Evolutionary conservation across 2,113 vertebrate species (phyloP).

Genomic region (Lepus timidus): DNA sequence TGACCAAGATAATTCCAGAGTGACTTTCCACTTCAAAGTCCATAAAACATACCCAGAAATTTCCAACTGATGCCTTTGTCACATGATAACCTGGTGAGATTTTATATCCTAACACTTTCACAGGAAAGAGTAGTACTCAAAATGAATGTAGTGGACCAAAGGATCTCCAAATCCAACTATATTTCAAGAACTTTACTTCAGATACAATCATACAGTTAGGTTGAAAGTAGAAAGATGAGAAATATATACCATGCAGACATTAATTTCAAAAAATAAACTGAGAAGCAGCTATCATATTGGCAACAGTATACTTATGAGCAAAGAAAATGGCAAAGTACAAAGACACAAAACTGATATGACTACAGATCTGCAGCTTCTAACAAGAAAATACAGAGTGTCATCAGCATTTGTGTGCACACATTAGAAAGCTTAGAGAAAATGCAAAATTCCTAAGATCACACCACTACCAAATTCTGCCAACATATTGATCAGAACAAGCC

Average conservation of each 20-base stretch:
- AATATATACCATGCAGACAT: not conserved
- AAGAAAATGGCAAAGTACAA: not conserved
- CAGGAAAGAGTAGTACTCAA: not conserved
- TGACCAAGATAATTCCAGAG: not conserved
- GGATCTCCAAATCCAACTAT: not conserved
- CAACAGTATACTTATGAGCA: not conserved
- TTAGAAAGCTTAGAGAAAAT: not conserved
- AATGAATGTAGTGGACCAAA: not conserved
- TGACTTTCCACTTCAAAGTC: not conserved
- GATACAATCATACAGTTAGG: not conserved
- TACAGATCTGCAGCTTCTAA: not conserved
- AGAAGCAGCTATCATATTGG: not conserved
- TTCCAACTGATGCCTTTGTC: not conserved
- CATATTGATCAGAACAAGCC: not conserved
- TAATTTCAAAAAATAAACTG: not conserved
- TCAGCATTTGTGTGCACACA: not conserved
- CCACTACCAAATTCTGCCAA: not conserved
- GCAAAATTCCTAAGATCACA: not conserved
- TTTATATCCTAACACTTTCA: not conserved
- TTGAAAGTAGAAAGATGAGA: too few species aligned
- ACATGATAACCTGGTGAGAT: not conserved
- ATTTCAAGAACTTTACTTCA: not conserved
- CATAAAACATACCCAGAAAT: not conserved
- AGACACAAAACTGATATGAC: not conserved
- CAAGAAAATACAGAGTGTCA: not conserved